Evolutionary conservation across 2,797 vertebrate species (phyloP), one percentile per base, ranked within the genome.

Genomic region (Myotis pilosus): DNA sequence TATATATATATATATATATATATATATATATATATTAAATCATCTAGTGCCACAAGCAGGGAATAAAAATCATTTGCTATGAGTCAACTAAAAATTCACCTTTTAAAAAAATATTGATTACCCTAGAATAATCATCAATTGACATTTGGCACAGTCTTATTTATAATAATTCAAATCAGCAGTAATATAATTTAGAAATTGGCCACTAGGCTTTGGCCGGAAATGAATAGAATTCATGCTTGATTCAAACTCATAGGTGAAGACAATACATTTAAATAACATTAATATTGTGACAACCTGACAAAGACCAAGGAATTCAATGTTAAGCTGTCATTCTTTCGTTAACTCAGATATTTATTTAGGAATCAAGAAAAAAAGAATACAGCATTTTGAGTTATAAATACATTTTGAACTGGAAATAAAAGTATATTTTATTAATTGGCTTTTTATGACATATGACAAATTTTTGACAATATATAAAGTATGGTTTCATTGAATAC

Each of bases 71-170:
- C 4, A 85, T 96, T 96, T 96, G 79, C 91, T 96, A 78, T 87
- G 97, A 97, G 93, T 96, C 95, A 98, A 96, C 92, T 91, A 94
- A 97, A 97, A 96, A 94, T 95, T 91, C 86, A 84, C 79, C 76
- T 81, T 88, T 92, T 85, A 49, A 68, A 82, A 82, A 92, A 38
- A 28, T 97, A 97, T 97, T 98, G 96, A 98, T 97, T 98, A 95
- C 87, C 90, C 8, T 95, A 96, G 94, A 97, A 97, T 96, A 98
- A 98, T 98, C 97, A 98, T 98, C 97, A 97, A 98, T 98, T 97
- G 96, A 97, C 95, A 97, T 97, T 98, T 98, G 97, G 93, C 97
- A 97, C 49, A 89, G 75, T 89, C 87, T 98, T 98, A 97, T 97
- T 98, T 97, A 97, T 94, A 98, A 98, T 97, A 97, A 97, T 97